Conservation (phyloP, 2,113 vertebrate genomes). For the Agapornis roseicollis region DNA sequence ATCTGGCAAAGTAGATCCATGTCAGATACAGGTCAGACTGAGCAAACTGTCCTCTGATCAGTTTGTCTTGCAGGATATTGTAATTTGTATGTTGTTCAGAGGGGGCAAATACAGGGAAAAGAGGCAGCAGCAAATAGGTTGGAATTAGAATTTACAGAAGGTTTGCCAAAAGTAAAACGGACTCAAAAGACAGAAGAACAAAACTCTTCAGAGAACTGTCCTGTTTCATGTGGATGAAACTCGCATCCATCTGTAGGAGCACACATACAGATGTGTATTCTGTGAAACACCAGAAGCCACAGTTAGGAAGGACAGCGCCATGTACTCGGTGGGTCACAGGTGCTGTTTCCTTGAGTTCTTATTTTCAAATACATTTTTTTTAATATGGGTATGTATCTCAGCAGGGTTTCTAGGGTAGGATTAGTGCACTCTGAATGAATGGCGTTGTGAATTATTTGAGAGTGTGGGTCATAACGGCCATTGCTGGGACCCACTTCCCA, state of each 20-base stretch:
- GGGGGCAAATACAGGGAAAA: not conserved
- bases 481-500: not conserved
- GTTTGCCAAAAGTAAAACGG: not conserved
- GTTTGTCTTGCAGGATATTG: not conserved
- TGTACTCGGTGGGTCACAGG: fast-evolving
- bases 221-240: not conserved
- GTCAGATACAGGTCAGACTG: not conserved
- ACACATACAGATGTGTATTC: fast-evolving
- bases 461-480: fast-evolving
- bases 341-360: not conserved
- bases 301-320: not conserved
- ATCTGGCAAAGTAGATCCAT: not conserved
- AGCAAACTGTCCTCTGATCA: not conserved
- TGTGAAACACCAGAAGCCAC: not conserved
- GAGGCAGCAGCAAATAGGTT: not conserved
- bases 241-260: not conserved
- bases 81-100: not conserved
- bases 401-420: not conserved
- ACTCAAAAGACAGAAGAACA: not conserved
- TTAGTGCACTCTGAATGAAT: not conserved
- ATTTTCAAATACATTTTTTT: not conserved
- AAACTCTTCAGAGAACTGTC: not conserved
- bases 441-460: not conserved
- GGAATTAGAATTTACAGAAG: not conserved
- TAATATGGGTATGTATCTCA: not conserved